Base-by-base conservation (phyloP, 2,888 invertebrate genomes). In the Netelia inedita region DNA sequence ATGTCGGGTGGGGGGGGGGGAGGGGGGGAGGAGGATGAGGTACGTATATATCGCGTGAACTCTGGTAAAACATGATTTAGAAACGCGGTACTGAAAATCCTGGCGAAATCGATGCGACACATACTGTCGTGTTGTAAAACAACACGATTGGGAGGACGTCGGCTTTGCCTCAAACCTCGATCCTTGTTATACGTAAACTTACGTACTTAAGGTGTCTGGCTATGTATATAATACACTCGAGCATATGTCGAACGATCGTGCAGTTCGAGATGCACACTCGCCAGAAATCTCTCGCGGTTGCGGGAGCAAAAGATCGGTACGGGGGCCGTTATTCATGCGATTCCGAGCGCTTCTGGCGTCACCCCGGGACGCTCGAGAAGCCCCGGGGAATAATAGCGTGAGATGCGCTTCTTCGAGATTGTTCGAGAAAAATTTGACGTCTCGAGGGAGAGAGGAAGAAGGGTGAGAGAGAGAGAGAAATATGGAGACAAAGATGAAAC, bases 51-150 rank as follows among this genome's bases (percentile, higher is more conserved):
- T 79, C 71, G 79, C 85, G 74, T 75, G 84, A 84, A 82, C 61
- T 72, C 75, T 73, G 35, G 72, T 81, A 63, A 84, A 85, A 88
- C 88, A 88, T 88, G 87, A 86, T 90, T 90, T 90, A 91, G 90
- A 90, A 90, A 89, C 87, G 89, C 81, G 80, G 68, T 23, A 46
- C 68, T 68, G 68, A 41, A 50, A 68, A 63, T 75, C 41, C 57
- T 59, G 79, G 82, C 66, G 82, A 82, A 85, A 82, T 79, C 74
- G 59, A 28, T 72, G 35, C 59, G 78, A 71, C 73, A 81, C 73
- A 61, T 61, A 50, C 61, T 69, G 78, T 69, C 76, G 68, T 59
- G 68, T 46, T 46, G 46, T 46, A 46, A 46, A 46, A 46, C 11
- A 46, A 84, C 78, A 82, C 78, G 81, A 85, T 85, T 82, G 74